These are phyloP conservation scores for Eudorcas thomsonii DNA, from an alignment of 2,113 vertebrate genomes.

Conservation along the genomic window DNA sequence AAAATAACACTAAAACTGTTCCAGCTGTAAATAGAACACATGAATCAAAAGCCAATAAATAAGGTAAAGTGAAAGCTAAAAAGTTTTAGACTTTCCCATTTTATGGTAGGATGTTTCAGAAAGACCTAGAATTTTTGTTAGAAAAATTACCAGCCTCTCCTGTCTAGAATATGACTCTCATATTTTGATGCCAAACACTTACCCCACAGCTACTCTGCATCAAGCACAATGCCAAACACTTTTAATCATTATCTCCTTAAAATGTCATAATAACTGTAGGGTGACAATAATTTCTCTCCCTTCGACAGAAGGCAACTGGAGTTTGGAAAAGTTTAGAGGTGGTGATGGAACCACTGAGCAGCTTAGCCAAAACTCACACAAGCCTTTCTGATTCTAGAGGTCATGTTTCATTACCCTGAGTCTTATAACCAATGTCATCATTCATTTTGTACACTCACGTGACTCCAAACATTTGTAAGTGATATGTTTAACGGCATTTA, in stretches of 20 bases:
- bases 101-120: background rate
- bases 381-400: background rate
- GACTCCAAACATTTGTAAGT: background rate
- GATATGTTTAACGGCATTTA: background rate
- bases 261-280: background rate
- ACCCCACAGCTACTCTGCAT: background rate
- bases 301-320: background rate
- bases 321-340: background rate
- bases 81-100: background rate
- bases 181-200: background rate
- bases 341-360: background rate
- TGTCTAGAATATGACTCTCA: background rate
- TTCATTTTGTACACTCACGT: background rate
- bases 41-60: background rate
- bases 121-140: background rate
- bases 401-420: background rate
- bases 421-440: background rate
- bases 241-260: background rate
- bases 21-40: background rate
- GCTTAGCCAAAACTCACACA: background rate
- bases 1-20: background rate
- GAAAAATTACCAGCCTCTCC: background rate
- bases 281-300: background rate
- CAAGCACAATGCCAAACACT: background rate
- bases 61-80: background rate